These are phyloP conservation scores for Symphodus melops DNA, from an alignment of 2,113 vertebrate species.

Conservation along the genomic window DNA sequence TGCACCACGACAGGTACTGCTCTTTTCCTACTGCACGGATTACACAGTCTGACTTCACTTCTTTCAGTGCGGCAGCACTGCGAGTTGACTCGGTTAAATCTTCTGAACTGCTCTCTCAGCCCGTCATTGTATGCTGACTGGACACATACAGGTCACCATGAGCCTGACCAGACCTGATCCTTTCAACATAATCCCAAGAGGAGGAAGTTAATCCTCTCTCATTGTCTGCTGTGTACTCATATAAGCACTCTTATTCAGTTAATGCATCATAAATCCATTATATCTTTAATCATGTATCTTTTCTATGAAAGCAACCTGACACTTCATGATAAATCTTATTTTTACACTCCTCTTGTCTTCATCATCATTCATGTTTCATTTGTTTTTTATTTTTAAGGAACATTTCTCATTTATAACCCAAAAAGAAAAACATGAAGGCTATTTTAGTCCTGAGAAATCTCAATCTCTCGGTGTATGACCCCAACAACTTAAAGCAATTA, in stretches of 20 bases:
- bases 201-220: constrained; percentile 45
- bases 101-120: neutral
- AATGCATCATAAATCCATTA: neutral
- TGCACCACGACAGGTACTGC: constrained; percentile 86
- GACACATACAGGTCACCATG: constrained; percentile 41
- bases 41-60: neutral
- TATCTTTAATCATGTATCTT: neutral
- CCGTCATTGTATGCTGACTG: constrained; percentile 48
- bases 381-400: too few species aligned
- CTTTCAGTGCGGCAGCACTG: neutral
- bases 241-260: neutral
- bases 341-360: too few species aligned
- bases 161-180: constrained; percentile 50
- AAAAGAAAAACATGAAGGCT: too few species aligned
- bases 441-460: too few species aligned
- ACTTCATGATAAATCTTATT: neutral
- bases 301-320: neutral
- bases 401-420: too few species aligned
- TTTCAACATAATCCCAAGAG: constrained; percentile 63
- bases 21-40: too few species aligned
- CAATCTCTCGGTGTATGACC: too few species aligned
- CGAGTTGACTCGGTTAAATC: neutral
- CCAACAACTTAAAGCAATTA: too few species aligned
- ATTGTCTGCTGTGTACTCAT: constrained; percentile 27
- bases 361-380: too few species aligned